Percentiles rank a stretch among this genome's conserved stretches.
These are phyloP conservation scores for Lucilia sericata DNA, from an alignment of 1,140 invertebrate genomes.

Conservation along the genomic window DNA sequence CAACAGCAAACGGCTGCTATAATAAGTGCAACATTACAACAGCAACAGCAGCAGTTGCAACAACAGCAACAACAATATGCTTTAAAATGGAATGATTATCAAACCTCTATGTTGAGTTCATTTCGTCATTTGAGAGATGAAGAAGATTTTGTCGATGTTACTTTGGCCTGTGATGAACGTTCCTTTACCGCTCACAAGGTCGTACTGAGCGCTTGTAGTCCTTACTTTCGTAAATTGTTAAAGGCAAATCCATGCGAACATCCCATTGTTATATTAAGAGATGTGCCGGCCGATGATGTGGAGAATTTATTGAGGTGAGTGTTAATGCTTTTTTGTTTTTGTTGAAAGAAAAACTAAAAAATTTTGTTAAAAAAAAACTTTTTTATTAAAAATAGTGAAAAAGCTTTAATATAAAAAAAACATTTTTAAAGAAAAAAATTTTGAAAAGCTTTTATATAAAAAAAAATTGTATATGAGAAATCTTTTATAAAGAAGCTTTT, in stretches of 20 bases:
- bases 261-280: slow-evolving; percentile 91
- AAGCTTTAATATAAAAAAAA: no score
- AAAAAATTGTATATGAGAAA: no score
- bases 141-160: slow-evolving; percentile 92
- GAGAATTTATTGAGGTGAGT: slow-evolving; percentile 84
- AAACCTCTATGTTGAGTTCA: slow-evolving; percentile 87
- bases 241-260: slow-evolving; percentile 95
- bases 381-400: no score
- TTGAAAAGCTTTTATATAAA: no score
- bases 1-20: slow-evolving; percentile 42
- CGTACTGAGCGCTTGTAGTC: slow-evolving; percentile 91
- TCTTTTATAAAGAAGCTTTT: no score
- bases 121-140: slow-evolving; percentile 87
- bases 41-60: slow-evolving; percentile 49
- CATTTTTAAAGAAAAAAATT: no score
- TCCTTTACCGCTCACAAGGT: slow-evolving; percentile 92
- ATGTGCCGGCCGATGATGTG: slow-evolving; percentile 89
- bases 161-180: slow-evolving; percentile 89
- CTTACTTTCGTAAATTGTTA: slow-evolving; percentile 88
- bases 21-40: slow-evolving; percentile 23
- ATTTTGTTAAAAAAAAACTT: no score
- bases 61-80: slow-evolving; percentile 85
- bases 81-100: slow-evolving; percentile 93
- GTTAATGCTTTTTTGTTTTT: no score
- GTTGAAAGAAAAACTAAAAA: no score